Conservation (phyloP, 2,797 vertebrate species). For the Poeciliopsis turneri region DNA sequence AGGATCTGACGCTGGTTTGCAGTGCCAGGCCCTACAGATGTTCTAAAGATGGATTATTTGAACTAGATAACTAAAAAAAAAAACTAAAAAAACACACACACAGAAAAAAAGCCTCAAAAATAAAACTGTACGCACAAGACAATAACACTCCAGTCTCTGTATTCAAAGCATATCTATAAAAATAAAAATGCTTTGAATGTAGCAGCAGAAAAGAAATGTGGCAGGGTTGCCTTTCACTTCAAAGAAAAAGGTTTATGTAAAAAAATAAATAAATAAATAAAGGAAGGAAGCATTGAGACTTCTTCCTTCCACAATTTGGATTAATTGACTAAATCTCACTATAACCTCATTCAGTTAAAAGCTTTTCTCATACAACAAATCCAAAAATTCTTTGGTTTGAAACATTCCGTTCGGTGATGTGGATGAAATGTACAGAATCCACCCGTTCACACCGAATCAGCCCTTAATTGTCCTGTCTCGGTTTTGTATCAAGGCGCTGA, state of each 20-base stretch:
- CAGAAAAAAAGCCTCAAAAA: background rate
- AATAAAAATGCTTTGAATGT: slow-evolving; percentile 1
- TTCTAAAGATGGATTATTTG: slow-evolving; percentile 1
- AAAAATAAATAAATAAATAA: background rate
- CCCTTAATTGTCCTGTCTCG: background rate
- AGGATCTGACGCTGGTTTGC: background rate
- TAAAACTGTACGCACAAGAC: background rate
- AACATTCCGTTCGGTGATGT: background rate
- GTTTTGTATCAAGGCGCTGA: background rate
- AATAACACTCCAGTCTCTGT: background rate
- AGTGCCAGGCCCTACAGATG: background rate
- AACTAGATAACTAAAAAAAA: background rate
- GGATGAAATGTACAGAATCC: background rate
- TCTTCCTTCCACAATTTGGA: background rate
- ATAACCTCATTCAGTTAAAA: background rate
- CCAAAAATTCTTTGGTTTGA: background rate
- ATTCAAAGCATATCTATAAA: background rate
- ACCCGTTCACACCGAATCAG: background rate
- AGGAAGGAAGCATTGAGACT: background rate
- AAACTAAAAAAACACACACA: background rate
- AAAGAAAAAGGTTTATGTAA: background rate
- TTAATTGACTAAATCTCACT: background rate
- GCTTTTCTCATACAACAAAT: background rate
- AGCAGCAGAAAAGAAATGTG: background rate
- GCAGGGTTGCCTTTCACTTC: slow-evolving; percentile 11